These are phyloP conservation scores for Drosophila fulvimacula DNA, from an alignment of 2,888 invertebrate genomes.

Conservation along the genomic window DNA sequence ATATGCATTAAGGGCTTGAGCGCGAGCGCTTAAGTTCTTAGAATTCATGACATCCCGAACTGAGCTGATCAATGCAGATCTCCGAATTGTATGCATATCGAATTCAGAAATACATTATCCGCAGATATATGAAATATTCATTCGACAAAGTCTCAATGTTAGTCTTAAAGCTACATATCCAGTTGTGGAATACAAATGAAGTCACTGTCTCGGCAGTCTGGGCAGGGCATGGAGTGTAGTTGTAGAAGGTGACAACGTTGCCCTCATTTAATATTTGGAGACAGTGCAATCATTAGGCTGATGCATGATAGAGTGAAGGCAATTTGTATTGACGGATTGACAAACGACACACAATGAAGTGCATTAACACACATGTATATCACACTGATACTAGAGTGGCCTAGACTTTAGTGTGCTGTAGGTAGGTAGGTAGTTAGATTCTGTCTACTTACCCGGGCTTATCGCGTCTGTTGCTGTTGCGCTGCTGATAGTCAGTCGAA, in stretches of 20 bases:
- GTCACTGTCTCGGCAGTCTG: not conserved
- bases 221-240: not conserved
- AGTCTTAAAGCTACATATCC: constrained; percentile 1
- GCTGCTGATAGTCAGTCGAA: constrained; percentile 29
- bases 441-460: constrained; percentile 33
- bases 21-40: not conserved
- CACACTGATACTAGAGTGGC: not conserved
- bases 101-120: not conserved
- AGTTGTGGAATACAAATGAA: constrained; percentile 42
- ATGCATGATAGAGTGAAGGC: constrained; percentile 39
- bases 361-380: constrained; percentile 37
- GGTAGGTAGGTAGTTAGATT: not conserved
- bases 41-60: not conserved
- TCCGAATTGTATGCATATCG: not conserved
- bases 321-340: constrained; percentile 26
- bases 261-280: not conserved
- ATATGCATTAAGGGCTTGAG: not conserved
- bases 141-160: constrained; percentile 8
- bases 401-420: not conserved
- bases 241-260: constrained; percentile 8
- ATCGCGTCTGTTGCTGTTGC: constrained; percentile 25
- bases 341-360: constrained; percentile 44
- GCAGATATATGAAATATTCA: not conserved
- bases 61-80: not conserved
- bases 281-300: constrained; percentile 32